Evolutionary conservation across 2,113 vertebrate genomes (phyloP).

Genomic region (Hipposideros armiger): DNA sequence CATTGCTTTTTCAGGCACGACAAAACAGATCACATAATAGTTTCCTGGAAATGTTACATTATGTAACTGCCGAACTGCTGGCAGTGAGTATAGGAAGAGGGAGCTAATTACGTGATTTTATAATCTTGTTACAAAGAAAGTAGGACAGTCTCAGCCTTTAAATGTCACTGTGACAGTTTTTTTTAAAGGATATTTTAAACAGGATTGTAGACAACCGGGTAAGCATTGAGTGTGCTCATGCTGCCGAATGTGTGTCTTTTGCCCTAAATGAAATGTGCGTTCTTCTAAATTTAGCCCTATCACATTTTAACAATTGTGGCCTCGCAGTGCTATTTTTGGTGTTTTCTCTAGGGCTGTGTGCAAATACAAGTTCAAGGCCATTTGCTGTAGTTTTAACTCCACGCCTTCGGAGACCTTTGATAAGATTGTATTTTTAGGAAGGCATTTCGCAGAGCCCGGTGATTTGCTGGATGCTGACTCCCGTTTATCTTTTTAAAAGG

Average conservation of each 20-base stretch:
- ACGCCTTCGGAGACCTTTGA: constrained; percentile 85
- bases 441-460: constrained; percentile 76
- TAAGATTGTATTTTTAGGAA: constrained; percentile 87
- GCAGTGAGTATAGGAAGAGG: constrained; percentile 81
- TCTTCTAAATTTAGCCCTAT: constrained; percentile 88
- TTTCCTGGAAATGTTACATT: constrained; percentile 92
- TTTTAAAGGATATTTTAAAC: constrained; percentile 71
- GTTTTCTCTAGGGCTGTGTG: constrained; percentile 84
- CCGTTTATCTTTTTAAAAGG: constrained; percentile 64
- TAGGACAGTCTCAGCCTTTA: constrained; percentile 82
- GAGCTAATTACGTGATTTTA: constrained; percentile 88
- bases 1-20: constrained; percentile 76
- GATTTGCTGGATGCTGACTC: constrained; percentile 69
- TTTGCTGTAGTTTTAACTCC: constrained; percentile 86
- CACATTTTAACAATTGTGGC: constrained; percentile 87
- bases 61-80: constrained; percentile 89
- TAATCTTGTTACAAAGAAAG: constrained; percentile 90
- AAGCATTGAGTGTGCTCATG: constrained; percentile 71
- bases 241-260: constrained; percentile 81
- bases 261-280: constrained; percentile 83
- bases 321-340: constrained; percentile 88
- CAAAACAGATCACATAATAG: constrained; percentile 81
- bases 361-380: constrained; percentile 85
- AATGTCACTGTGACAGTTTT: constrained; percentile 77
- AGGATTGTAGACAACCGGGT: constrained; percentile 81